Conservation (phyloP, 1,140 invertebrate genomes). For the Sarcophaga peregrina region DNA sequence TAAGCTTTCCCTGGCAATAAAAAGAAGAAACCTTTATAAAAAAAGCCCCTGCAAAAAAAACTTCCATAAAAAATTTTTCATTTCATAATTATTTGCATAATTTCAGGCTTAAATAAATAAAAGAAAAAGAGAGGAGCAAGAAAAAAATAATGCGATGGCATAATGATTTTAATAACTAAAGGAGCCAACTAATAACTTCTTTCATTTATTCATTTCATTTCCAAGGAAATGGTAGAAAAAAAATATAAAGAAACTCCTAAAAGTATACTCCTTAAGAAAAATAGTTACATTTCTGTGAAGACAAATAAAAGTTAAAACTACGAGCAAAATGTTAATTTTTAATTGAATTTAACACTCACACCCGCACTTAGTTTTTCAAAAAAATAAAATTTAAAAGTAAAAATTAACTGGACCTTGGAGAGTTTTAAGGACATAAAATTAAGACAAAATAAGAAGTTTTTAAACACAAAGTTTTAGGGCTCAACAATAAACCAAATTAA, state of each 20-base stretch:
- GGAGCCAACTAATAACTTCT: constrained; percentile 11
- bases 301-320: too few species aligned
- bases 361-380: too few species aligned
- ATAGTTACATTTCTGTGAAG: too few species aligned
- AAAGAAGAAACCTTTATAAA: background rate
- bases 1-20: background rate
- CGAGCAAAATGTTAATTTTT: constrained; percentile 60
- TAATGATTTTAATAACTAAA: constrained; percentile 10
- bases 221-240: too few species aligned
- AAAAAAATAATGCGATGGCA: background rate
- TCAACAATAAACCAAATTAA: too few species aligned
- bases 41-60: background rate
- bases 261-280: too few species aligned
- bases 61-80: background rate
- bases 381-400: background rate
- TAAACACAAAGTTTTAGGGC: too few species aligned
- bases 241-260: too few species aligned
- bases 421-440: background rate
- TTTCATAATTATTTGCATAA: constrained; percentile 19
- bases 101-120: background rate
- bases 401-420: constrained; percentile 11
- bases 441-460: too few species aligned
- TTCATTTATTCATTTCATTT: background rate
- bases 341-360: constrained; percentile 57
- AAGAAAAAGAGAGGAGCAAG: background rate